Base-by-base conservation (phyloP, 2,797 vertebrate genomes). In the Danio jaintianensis region DNA sequence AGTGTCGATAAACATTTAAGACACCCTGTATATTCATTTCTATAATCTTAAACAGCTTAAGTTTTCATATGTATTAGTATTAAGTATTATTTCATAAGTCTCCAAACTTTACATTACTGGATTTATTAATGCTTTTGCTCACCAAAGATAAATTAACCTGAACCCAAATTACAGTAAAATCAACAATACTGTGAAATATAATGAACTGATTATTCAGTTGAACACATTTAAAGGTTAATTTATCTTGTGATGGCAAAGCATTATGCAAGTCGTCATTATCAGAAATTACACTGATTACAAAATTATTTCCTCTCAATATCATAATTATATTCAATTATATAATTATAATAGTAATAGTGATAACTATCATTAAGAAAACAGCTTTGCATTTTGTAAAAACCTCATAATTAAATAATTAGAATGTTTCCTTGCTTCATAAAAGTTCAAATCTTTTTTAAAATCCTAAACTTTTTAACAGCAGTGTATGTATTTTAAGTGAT, bases 1-100 rank as follows among this genome's bases (percentile, higher is more conserved):
- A 90, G 90, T 87, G 90, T 91, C 86, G 85, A 83, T 87, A 90
- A 87, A 84, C 16, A 85, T 77, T 83, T 87, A 77, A 79, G 82
- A 85, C 78, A 81, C 56, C 9, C 74, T 72, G 5, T 52, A 43
- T 43, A 22, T 45, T 45, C 56, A 6, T 55, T 10, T 77, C n/a
- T 62, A n/a, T 45, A 56, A 22, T 78, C 4, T 73, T 3, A 56
- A 66, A 76, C 59, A 52, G 38, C 6, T 2, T 55, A 16, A 45
- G 16, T 8, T 16, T 20, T 10, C 63, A 77, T 48, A 15, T 58
- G 45, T 36, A 43, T 16, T 12, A 45, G 40, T 10, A 56, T 29
- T 1, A 29, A 29, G 29, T 29, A 29, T 29, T 29, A n/a, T n/a
- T n/a, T n/a, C n/a, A n/a, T n/a, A n/a, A 29, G n/a, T 71, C 9